A percentile compares a stretch with the other conserved stretches of the same genome.
Conservation (phyloP, 2,797 vertebrate genomes). For the Lepilemur septentrionalis region DNA sequence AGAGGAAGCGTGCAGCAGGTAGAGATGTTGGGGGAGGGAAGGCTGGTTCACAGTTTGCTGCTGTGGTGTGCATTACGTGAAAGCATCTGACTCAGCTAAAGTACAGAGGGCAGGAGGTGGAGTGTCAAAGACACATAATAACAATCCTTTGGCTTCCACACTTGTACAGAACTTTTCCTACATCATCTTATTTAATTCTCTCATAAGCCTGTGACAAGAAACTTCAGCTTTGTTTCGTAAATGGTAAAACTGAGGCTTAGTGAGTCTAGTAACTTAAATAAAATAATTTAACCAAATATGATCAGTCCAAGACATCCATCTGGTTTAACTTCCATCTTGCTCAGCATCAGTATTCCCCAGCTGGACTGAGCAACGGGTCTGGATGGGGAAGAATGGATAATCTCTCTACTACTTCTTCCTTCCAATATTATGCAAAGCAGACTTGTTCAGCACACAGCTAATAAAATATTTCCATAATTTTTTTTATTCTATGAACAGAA, state of each 20-base stretch:
- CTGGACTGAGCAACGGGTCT: background rate
- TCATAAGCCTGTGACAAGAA: background rate
- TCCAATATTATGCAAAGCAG: background rate
- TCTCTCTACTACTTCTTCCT: background rate
- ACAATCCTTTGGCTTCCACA: background rate
- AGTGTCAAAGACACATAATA: background rate
- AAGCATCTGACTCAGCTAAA: background rate
- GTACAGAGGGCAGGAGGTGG: background rate
- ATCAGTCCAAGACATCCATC: background rate
- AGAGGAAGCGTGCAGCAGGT: background rate
- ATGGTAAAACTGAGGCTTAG: background rate
- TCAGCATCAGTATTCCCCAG: background rate
- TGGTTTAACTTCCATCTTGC: background rate
- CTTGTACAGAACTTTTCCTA: background rate
- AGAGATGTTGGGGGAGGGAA: background rate
- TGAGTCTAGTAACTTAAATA: background rate
- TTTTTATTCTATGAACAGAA: background rate
- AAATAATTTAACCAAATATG: background rate
- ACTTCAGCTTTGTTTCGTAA: background rate
- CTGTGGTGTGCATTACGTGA: background rate
- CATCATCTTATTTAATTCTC: background rate
- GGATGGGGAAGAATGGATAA: background rate
- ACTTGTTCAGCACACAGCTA: background rate
- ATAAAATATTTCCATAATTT: background rate
- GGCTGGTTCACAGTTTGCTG: accelerated